Base-by-base conservation (phyloP, 2,113 vertebrate genomes). In the Apistogramma diplotaenia region DNA sequence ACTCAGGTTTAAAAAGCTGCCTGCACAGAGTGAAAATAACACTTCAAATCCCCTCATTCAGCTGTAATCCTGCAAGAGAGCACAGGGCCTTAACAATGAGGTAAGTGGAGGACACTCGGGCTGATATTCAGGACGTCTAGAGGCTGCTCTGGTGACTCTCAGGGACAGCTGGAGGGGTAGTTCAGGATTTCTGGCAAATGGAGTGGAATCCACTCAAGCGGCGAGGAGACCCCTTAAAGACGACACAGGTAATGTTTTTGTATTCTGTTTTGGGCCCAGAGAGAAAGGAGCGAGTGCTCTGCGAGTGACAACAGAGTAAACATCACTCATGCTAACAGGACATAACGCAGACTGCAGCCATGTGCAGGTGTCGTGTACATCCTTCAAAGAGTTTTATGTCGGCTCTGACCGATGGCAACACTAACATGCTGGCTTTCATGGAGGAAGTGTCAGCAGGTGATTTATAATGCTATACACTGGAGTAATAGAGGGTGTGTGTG, bases 121-220 rank as follows among this genome's bases (percentile, higher is more conserved):
- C 3, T 67, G 62, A 67, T 67, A 67, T 46, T 46, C 21, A 25
- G 40, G 62, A 27, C 40, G 46, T 27, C 40, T 1, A 1, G 40
- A 46, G 9, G 18, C 4, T 0, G 3, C 33, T 75, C 27, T 8
- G 46, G 35, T 81, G 67, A 35, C 9, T 0, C 16, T 37, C 27
- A 3, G 29, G 35, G 6, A 56, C 27, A 57, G 4, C 27, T 35
- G 0, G 67, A 56, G 46, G 51, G 19, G 65, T 4, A 9, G 43
- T 72, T 23, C 3, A 4, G 55, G 62, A 67, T 51, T 73, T 37
- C 18, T 85, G 83, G 7, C 81, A 70, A 27, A 81, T 70, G 74
- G 25, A 58, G 65, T 74, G 81, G 78, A 87, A 72, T 81, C 62
- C 19, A 9, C 23, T 84, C 18, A 40, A 79, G 61, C 23, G 56